Base-by-base conservation (phyloP, 2,888 invertebrate species). In the Andrena bicolor region DNA sequence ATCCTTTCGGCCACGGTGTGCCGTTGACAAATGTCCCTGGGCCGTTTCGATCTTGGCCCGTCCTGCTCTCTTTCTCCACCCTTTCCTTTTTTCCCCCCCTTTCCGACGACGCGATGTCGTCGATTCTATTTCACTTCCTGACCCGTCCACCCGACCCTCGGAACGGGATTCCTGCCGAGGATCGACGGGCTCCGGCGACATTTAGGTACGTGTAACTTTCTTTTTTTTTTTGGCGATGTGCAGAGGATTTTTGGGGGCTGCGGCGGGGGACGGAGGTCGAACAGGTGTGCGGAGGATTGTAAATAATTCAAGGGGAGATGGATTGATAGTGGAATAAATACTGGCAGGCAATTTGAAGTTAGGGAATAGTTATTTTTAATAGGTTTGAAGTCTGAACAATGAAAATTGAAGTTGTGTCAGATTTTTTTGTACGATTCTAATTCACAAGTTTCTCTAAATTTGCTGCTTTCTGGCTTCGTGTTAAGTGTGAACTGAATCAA, bases 11-110 rank as follows among this genome's bases (percentile, higher is more conserved):
- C 60, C 56, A 58, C 63, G 68, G 73, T 49, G 70, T 64, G 63
- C 81, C 84, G 56, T 82, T 86, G 87, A 86, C 87, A 86, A 86
- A 86, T 86, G 87, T 78, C 71, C 60, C 72, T 10, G 32, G 35
- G 49, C 69, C 70, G 65, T 56, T 82, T 61, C 64, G 65, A 80
- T 80, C 73, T 69, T 65, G 16, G 10, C 49, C 23, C 68, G 10
- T 41, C 26, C 26, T 5, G 28, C 8, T 3, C n/a, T 48, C 28
- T 8, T 23, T 53, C n/a, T 65, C 1, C 6, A 4, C 7, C 2
- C 10, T 10, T 32, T 35, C 41, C 53, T 20, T 13, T 23, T 23
- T 23, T 2, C 28, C 8, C 28, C 28, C 5, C 32, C 8, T 3
- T 48, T 7, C 8, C 35, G 13, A n/a, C 8, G 10, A 41, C 65